A percentile compares a stretch with the other conserved stretches of the same genome.
Evolutionary conservation across 2,113 vertebrate species (phyloP).

Genomic region (Dolichallabes microphthalmus): DNA sequence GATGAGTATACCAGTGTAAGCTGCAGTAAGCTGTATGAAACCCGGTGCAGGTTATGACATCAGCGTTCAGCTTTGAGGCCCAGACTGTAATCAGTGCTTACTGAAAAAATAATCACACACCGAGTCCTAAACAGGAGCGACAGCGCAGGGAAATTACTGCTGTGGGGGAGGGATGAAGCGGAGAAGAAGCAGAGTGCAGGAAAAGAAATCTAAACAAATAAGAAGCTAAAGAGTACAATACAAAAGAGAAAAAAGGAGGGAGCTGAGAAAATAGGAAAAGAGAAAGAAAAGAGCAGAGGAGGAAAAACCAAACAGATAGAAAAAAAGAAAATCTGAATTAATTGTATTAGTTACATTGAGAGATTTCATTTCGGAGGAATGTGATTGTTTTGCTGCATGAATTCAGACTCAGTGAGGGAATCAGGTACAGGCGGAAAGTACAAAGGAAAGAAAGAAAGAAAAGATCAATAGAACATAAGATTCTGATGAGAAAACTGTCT

Average conservation of each 20-base stretch:
- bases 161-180: background rate
- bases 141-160: background rate
- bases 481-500: background rate
- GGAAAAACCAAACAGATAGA: background rate
- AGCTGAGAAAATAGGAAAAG: background rate
- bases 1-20: background rate
- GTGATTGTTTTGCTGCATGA: background rate
- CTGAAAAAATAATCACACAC: constrained; percentile 2
- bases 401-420: background rate
- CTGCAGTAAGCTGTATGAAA: constrained; percentile 1
- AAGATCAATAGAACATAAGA: background rate
- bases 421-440: background rate
- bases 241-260: background rate
- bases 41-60: background rate
- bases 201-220: background rate
- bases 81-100: background rate
- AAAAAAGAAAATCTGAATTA: background rate
- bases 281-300: background rate
- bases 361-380: background rate
- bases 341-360: background rate
- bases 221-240: background rate
- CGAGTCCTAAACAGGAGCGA: background rate
- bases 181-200: too few relatives aligned
- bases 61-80: background rate
- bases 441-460: background rate